Percentiles rank a stretch among this genome's conserved stretches.
Conservation (phyloP, 2,797 vertebrate genomes). For the Siniperca undulata region DNA sequence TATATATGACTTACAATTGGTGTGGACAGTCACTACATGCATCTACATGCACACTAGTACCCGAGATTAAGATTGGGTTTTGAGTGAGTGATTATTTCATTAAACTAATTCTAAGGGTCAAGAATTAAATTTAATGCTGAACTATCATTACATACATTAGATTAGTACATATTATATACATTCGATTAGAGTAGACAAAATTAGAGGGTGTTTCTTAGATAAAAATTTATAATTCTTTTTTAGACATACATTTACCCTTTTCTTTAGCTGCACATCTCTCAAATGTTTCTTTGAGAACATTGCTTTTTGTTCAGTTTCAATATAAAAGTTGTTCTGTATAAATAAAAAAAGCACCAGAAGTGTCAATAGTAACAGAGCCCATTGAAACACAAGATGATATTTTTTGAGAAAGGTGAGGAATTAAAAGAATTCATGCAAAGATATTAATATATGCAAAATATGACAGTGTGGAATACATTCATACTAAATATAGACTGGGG, state of each 20-base stretch:
- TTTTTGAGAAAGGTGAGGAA: not conserved
- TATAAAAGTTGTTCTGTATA: not conserved
- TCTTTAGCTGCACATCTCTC: not conserved
- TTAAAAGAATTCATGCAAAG: not conserved
- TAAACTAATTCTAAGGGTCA: not conserved
- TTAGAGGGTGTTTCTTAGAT: not conserved
- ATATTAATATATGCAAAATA: not conserved
- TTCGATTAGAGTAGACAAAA: not conserved
- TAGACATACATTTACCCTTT: not conserved
- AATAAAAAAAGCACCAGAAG: not conserved
- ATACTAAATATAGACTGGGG: not conserved
- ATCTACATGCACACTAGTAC: too few relatives aligned
- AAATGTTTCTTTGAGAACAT: not conserved
- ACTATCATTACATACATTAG: too few relatives aligned
- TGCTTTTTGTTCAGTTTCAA: not conserved
- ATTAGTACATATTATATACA: not conserved
- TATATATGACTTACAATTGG: too few relatives aligned
- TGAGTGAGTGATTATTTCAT: not conserved
- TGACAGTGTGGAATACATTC: not conserved
- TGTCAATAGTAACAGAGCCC: not conserved
- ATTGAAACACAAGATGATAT: not conserved
- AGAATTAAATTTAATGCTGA: not conserved
- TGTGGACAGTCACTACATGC: too few relatives aligned
- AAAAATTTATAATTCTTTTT: not conserved
- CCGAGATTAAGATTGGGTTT: too few relatives aligned